Conservation (phyloP, 2,888 invertebrate genomes). For the Leucophora obtusa region DNA sequence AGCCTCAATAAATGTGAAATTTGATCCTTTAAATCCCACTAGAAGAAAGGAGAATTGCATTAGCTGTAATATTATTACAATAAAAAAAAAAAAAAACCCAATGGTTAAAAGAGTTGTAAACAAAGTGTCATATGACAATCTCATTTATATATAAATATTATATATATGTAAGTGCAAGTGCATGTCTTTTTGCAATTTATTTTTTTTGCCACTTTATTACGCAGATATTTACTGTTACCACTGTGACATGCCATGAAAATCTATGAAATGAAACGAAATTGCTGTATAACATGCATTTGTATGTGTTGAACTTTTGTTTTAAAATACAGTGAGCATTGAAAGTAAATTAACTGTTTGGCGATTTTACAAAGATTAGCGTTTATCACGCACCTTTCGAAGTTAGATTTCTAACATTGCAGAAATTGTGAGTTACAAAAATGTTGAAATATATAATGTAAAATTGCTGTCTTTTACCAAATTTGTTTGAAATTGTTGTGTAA, state of each 20-base stretch:
- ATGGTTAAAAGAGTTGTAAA: slow-evolving; percentile 53
- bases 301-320: background rate
- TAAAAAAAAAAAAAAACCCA: slow-evolving; percentile 27
- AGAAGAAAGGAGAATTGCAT: slow-evolving; percentile 54
- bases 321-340: background rate
- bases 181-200: slow-evolving; percentile 5
- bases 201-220: slow-evolving; percentile 31
- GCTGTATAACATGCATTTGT: slow-evolving; percentile 13
- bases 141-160: slow-evolving; percentile 20
- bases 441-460: too few species aligned
- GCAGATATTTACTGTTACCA: slow-evolving; percentile 33
- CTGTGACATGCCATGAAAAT: slow-evolving; percentile 37
- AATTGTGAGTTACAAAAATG: too few species aligned
- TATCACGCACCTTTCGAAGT: too few species aligned
- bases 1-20: slow-evolving; percentile 29
- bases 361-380: too few species aligned
- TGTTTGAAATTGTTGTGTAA: too few species aligned
- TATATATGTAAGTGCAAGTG: slow-evolving; percentile 2
- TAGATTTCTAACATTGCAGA: too few species aligned
- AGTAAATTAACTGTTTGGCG: too few species aligned
- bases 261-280: slow-evolving; percentile 45
- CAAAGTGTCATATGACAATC: slow-evolving; percentile 58
- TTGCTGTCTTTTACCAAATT: too few species aligned
- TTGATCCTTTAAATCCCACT: slow-evolving; percentile 38
- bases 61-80: slow-evolving; percentile 53